These are phyloP conservation scores for Natator depressus DNA, from an alignment of 2,113 vertebrate genomes.

Conservation along the genomic window DNA sequence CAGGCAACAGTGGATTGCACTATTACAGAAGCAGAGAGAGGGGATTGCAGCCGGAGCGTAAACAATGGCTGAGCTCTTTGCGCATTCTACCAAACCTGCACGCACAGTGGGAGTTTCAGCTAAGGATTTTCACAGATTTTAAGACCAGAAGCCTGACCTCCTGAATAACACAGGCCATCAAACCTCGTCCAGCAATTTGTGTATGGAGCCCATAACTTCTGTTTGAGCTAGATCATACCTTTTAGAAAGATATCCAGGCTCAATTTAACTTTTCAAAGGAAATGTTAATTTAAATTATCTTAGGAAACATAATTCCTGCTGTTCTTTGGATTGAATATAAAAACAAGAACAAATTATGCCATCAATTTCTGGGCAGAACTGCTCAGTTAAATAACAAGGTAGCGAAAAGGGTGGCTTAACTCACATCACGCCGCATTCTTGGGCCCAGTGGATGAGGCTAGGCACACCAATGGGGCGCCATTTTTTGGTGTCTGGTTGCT, in stretches of 20 bases:
- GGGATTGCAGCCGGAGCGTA: background rate
- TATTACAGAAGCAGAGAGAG: background rate
- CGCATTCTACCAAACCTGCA: background rate
- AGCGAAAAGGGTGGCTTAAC: background rate
- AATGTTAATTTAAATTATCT: background rate
- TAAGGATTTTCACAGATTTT: background rate
- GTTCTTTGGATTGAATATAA: background rate
- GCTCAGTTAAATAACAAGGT: background rate
- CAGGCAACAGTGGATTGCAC: background rate
- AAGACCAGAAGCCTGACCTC: background rate
- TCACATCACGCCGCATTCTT: background rate
- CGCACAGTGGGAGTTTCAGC: background rate
- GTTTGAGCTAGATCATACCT: background rate
- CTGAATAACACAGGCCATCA: background rate
- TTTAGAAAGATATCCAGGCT: background rate
- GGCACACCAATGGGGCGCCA: rapidly evolving
- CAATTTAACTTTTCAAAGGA: background rate
- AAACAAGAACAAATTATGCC: background rate
- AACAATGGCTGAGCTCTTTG: background rate
- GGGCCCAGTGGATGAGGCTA: background rate
- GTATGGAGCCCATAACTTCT: background rate
- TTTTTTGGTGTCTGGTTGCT: background rate
- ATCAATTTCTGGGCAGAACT: background rate
- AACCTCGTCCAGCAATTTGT: background rate
- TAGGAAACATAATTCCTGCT: background rate